Conservation (phyloP, 1,140 invertebrate species). For the Coptotermes formosanus region DNA sequence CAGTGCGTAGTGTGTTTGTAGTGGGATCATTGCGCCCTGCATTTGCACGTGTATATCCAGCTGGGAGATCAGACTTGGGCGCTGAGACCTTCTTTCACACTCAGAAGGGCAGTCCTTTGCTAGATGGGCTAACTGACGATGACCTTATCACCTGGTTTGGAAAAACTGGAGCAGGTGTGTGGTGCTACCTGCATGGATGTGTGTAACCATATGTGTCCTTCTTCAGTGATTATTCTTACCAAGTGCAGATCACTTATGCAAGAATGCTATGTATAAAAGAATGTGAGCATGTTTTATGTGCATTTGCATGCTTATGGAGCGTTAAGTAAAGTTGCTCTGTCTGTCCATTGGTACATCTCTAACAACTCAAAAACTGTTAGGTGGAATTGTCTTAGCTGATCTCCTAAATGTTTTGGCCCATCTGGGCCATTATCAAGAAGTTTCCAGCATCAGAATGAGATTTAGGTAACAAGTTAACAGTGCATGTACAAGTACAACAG, state of each 20-base stretch:
- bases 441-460: too few species aligned
- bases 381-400: too few species aligned
- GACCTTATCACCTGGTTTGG: constrained; percentile 65
- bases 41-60: constrained; percentile 59
- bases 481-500: too few species aligned
- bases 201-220: background rate
- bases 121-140: constrained; percentile 59
- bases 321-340: too few species aligned
- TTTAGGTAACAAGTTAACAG: too few species aligned
- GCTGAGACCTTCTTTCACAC: constrained; percentile 63
- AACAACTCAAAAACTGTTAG: too few species aligned
- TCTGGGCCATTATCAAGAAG: too few species aligned
- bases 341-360: too few species aligned
- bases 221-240: background rate
- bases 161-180: constrained; percentile 29
- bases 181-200: too few species aligned
- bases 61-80: constrained; percentile 56
- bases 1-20: constrained; percentile 55
- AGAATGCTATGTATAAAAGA: background rate
- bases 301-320: too few species aligned
- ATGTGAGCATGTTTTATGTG: too few species aligned
- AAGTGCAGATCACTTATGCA: background rate
- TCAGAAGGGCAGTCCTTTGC: constrained; percentile 52
- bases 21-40: constrained; percentile 59
- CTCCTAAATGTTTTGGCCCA: too few species aligned